Base-by-base conservation (phyloP, 2,888 invertebrate genomes). In the Zonitis immaculata region DNA sequence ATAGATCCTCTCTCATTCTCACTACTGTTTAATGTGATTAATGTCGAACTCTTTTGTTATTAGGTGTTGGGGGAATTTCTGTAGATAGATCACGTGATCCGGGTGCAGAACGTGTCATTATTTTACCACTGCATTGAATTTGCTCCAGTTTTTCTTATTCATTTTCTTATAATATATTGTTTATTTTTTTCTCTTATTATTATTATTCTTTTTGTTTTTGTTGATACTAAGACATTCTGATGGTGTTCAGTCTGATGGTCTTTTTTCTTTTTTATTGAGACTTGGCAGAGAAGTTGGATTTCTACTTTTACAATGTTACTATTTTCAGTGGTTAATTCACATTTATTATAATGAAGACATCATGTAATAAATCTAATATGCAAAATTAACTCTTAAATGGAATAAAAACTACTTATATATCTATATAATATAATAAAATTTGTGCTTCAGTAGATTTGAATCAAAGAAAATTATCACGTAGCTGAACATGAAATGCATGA, bases 11-110 rank as follows among this genome's bases (percentile, higher is more conserved):
- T n/a, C n/a, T n/a, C n/a, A n/a, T n/a, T n/a, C n/a, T n/a, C n/a
- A n/a, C n/a, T n/a, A n/a, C n/a, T n/a, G 32, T 32, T 26, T 35
- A 22, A n/a, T 25, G 47, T 30, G 22, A 35, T 46, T 46, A 47
- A 66, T 64, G 59, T 62, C 64, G 64, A 60, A 35, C 35, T 56
- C 64, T 62, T 66, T 67, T 67, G 66, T 67, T 35, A 44, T 58
- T 52, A 65, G 64, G 66, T 66, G 67, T 65, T 54, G 9, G 65
- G 62, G 60, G 64, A 28, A 44, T 44, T 58, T 64, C 59, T 56
- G 59, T 64, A n/a, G n/a, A 63, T 35, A 35, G 9, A 35, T 64
- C 67, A 58, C 58, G 63, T 58, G 64, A 63, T 66, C 66, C 59
- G 61, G 62, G 66, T 67, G 62, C 67, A 62, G 63, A 65, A 63